A percentile compares a stretch with the other conserved stretches of the same genome.
phyloP scores from a whole-genome alignment of 2,797 vertebrate species.

The Melanotaenia parkinsoni region DNA sequence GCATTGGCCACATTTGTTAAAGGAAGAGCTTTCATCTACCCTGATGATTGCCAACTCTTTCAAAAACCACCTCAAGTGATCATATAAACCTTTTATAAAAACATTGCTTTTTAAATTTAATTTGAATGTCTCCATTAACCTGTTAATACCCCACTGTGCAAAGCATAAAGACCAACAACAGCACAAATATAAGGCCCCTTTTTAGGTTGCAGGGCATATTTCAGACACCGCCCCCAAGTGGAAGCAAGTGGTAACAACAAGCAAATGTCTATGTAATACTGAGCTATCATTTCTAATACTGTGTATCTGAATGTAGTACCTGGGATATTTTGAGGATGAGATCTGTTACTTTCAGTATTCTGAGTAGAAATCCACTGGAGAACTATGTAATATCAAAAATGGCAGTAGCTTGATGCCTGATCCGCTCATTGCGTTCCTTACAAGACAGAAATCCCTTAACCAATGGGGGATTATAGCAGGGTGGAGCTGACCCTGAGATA shows the following conservation, averaged over 20 bases:
- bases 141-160: not conserved
- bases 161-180: not conserved
- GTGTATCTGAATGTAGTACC: not conserved
- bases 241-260: not conserved
- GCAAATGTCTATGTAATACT: not conserved
- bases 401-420: not conserved
- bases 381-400: not conserved
- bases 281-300: not conserved
- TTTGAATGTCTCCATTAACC: not conserved
- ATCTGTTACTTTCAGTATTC: not conserved
- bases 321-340: not conserved
- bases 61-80: not conserved
- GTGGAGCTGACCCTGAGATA: slow-evolving; percentile 13
- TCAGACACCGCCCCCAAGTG: not conserved
- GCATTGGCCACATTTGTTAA: too few relatives aligned
- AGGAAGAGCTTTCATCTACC: not conserved
- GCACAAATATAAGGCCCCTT: not conserved
- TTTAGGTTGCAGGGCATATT: not conserved
- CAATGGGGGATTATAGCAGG: not conserved
- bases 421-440: not conserved
- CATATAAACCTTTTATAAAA: not conserved
- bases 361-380: not conserved
- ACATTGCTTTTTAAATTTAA: not conserved
- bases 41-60: not conserved
- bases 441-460: not conserved